phyloP scores from a whole-genome alignment of 2,113 vertebrate species.

The Clupea harengus region DNA sequence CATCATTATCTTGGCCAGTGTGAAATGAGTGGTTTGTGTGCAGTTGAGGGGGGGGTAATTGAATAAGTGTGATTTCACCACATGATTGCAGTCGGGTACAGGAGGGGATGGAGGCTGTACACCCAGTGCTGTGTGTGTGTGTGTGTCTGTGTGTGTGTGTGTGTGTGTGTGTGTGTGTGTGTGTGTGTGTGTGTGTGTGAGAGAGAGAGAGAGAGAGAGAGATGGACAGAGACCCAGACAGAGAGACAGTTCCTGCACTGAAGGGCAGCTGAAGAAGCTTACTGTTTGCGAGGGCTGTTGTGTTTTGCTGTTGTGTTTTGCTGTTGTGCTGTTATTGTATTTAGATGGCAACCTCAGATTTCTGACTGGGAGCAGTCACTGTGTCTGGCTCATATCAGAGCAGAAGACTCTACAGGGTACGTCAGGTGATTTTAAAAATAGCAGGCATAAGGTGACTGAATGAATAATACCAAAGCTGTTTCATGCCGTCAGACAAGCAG shows the following conservation, averaged over 20 bases:
- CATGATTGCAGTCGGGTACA: conserved; percentile 42
- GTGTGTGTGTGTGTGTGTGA: not conserved
- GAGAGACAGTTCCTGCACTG: not conserved
- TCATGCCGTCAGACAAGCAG: no score
- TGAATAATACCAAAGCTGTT: no score
- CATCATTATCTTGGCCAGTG: conserved; percentile 17
- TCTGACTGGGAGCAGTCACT: not conserved
- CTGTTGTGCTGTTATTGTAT: not conserved
- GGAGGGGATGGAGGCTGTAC: not conserved
- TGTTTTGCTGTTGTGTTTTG: not conserved
- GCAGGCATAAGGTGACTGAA: no score
- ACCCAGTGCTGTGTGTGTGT: not conserved
- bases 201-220: not conserved
- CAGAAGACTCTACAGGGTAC: no score
- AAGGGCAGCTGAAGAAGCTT: not conserved
- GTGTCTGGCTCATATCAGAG: not conserved
- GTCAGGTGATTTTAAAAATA: no score
- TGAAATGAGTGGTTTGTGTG: conserved; percentile 21
- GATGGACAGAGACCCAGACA: not conserved
- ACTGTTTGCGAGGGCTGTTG: not conserved
- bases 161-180: not conserved
- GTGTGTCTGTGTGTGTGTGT: not conserved
- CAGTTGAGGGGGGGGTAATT: conserved; percentile 35
- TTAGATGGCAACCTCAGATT: not conserved
- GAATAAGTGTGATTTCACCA: conserved; percentile 46